Percentiles rank a stretch among this genome's conserved stretches.
These are phyloP conservation scores for Gadopsis marmoratus DNA, from an alignment of 2,797 vertebrate genomes.

Conservation along the genomic window DNA sequence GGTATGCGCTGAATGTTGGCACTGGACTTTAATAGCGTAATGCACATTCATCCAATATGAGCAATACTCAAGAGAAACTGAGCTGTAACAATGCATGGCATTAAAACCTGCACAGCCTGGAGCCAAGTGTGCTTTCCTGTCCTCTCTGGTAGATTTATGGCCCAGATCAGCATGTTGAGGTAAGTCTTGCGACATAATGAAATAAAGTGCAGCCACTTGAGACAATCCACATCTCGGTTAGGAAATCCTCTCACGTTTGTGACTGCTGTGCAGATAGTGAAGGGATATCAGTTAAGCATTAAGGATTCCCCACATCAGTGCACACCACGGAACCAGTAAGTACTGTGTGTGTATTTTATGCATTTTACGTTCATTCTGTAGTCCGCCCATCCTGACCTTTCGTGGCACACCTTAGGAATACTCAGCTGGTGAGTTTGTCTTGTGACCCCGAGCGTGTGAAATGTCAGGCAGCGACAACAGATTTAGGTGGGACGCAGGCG, in stretches of 20 bases:
- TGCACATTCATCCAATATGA: slow-evolving; percentile 27
- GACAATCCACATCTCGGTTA: neutral
- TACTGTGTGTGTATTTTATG: slow-evolving; percentile 17
- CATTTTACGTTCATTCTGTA: slow-evolving; percentile 3
- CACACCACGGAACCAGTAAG: slow-evolving; percentile 7
- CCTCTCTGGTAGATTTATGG: slow-evolving; percentile 40
- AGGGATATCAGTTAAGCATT: neutral
- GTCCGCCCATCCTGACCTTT: slow-evolving; percentile 24
- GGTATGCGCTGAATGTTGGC: slow-evolving; percentile 1
- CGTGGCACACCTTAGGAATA: slow-evolving; percentile 49
- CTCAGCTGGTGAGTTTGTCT: slow-evolving; percentile 31
- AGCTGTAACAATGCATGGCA: slow-evolving; percentile 20
- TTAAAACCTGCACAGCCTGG: slow-evolving; percentile 17
- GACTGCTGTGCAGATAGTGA: neutral
- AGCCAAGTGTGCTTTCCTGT: slow-evolving; percentile 33
- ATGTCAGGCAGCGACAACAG: slow-evolving; percentile 65
- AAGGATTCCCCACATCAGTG: neutral
- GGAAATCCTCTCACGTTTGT: neutral
- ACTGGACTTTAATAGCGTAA: neutral
- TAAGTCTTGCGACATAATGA: neutral
- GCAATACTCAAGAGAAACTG: slow-evolving; percentile 19
- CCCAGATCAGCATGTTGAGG: slow-evolving; percentile 25
- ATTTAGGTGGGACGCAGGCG: slow-evolving; percentile 47
- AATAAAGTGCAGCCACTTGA: neutral
- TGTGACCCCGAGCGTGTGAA: slow-evolving; percentile 63